Evolutionary conservation across 2,888 invertebrate species (phyloP).

Genomic region (Mamestra brassicae): DNA sequence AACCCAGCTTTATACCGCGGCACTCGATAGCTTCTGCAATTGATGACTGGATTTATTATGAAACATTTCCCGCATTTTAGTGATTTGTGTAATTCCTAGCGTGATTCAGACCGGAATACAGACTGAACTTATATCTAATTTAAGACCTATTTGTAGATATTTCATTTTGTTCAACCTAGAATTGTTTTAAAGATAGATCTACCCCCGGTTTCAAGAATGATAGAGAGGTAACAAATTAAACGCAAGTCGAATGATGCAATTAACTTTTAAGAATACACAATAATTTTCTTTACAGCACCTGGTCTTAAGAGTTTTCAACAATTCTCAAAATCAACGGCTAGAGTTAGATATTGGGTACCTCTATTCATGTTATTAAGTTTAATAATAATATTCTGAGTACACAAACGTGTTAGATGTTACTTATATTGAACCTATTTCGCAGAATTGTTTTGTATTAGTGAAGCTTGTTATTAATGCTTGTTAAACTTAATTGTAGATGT

Average conservation of each 20-base stretch:
- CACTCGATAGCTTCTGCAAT: not conserved
- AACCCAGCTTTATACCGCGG: not conserved
- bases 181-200: not conserved
- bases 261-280: no score
- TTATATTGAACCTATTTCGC: not conserved
- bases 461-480: not conserved
- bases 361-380: not conserved
- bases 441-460: not conserved
- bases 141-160: not conserved
- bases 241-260: not conserved
- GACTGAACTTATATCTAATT: not conserved
- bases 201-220: not conserved
- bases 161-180: not conserved
- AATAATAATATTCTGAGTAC: not conserved
- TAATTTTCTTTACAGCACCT: no score
- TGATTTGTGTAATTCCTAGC: slow-evolving; percentile 16
- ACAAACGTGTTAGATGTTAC: not conserved
- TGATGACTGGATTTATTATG: slow-evolving; percentile 3
- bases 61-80: not conserved
- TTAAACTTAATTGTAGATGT: no score
- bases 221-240: not conserved
- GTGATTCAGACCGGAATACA: not conserved
- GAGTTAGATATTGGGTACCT: no score
- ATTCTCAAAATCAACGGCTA: no score
- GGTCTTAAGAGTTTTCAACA: no score